Evolutionary conservation across 2,113 vertebrate genomes (phyloP), one percentile per base, ranked within the genome.

Genomic region (Origma solitaria): DNA sequence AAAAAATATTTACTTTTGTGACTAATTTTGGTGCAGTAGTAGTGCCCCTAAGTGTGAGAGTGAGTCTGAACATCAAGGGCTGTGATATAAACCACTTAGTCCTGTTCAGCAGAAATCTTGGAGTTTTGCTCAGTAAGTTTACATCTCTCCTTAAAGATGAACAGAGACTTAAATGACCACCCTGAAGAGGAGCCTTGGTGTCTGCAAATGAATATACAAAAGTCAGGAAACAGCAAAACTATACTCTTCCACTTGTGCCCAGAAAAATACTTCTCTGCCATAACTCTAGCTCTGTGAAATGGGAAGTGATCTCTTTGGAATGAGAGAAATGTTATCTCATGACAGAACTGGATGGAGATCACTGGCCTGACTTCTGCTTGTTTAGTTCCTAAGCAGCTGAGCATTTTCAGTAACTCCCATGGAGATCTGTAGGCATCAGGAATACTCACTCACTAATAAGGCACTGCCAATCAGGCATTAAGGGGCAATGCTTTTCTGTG

Each of bases 201-300:
- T 82, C 94, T 96, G 86, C 71, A 82, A 85, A 82, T 45, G 40
- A 93, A 88, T 94, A 92, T 6, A 92, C 83, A 94, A 76, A 85
- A 60, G 53, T 21, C n/a, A 92, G 31, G 82, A 91, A 95, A 42
- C 21, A 64, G 38, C 15, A 77, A 70, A 95, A 54, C 62, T 87
- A n/a, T 6, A 33, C 3, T 58, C 53, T 79, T 61, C 40, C 40
- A 50, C 54, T 45, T 30, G 37, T 90, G 54, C 82, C 79, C 40
- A 88, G 82, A 92, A 94, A 93, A 94, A 61, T 50, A 88, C 33
- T 92, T 73, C 64, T 72, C 76, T 88, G 54, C 57, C 4, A 2
- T 72, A 93, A 77, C 21, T 61, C 28, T 2, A 79, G 62, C 31
- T 86, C 82, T 65, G 42, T 66, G 83, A 86, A 93, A 85, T 7